phyloP scores from a whole-genome alignment of 92 coral and sea anemone genomes.

The Micromussa lordhowensis region DNA sequence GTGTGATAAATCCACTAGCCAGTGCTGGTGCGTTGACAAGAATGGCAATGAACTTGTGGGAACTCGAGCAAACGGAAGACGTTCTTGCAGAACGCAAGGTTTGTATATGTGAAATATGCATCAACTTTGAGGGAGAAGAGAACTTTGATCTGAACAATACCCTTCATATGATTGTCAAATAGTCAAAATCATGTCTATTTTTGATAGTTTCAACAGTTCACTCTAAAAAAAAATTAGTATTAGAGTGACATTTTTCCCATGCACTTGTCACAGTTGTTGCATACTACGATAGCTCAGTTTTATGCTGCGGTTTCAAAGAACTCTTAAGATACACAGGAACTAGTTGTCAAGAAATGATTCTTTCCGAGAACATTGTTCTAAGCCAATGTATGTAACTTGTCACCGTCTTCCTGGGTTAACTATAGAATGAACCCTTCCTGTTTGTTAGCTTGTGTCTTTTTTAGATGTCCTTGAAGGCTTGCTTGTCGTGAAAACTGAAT shows the following conservation, averaged over 20 bases:
- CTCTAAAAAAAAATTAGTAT: background rate
- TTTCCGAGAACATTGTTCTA: background rate
- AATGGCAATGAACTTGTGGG: conserved; percentile 84
- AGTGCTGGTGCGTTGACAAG: conserved; percentile 97
- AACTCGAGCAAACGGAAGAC: conserved; percentile 78
- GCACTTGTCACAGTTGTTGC: no score
- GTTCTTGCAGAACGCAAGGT: conserved; percentile 79
- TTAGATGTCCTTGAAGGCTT: no score
- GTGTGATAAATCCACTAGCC: conserved; percentile 78
- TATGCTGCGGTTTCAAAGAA: no score
- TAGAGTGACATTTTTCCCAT: no score
- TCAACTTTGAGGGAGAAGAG: background rate
- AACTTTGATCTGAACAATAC: background rate
- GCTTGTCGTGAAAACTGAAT: no score
- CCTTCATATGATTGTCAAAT: background rate
- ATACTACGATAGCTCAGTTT: no score
- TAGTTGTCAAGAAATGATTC: background rate
- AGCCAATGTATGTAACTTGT: background rate
- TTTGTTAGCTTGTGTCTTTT: no score
- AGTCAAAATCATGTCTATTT: background rate
- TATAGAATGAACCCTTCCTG: no score
- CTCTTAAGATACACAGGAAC: no score
- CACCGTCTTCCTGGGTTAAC: no score
- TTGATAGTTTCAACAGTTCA: background rate
- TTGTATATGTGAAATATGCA: background rate